phyloP scores from a whole-genome alignment of 2,888 invertebrate genomes.

The Pammene aurita region DNA sequence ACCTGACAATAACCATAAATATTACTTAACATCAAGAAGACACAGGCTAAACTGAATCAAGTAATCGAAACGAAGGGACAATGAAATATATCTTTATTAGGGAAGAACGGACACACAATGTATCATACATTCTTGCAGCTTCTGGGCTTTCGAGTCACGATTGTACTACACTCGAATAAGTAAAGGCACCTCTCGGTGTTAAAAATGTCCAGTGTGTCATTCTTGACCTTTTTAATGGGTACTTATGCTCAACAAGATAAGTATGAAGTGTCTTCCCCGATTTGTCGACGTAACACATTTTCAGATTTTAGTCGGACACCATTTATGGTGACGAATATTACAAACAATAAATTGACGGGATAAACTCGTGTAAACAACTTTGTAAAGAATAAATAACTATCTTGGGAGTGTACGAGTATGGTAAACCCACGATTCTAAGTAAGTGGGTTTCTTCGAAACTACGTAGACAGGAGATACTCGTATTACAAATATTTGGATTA shows the following conservation, averaged over 20 bases:
- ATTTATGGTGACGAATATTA: slow-evolving; percentile 2
- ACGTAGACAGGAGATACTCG: slow-evolving; percentile 20
- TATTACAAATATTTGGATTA: slow-evolving; percentile 33
- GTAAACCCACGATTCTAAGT: slow-evolving; percentile 36
- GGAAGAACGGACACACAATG: slow-evolving; percentile 36
- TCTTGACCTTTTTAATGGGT: slow-evolving; percentile 23
- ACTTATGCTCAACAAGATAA: slow-evolving; percentile 14
- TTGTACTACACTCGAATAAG: slow-evolving; percentile 8
- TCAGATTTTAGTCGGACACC: slow-evolving; percentile 15
- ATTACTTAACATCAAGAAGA: slow-evolving; percentile 13
- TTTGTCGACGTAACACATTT: slow-evolving; percentile 25
- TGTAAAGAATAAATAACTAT: slow-evolving; percentile 18
- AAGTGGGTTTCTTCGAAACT: slow-evolving; percentile 31
- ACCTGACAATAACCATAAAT: slow-evolving; percentile 19
- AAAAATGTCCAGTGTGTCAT: slow-evolving; percentile 25
- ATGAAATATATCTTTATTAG: slow-evolving; percentile 46
- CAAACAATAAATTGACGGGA: slow-evolving; percentile 3
- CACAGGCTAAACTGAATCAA: slow-evolving; percentile 6
- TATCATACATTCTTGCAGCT: slow-evolving; percentile 34
- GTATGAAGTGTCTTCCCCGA: slow-evolving; percentile 14
- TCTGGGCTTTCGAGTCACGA: slow-evolving; percentile 22
- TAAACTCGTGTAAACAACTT: slow-evolving; percentile 9
- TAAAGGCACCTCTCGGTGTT: slow-evolving; percentile 15
- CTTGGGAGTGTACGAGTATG: slow-evolving; percentile 17
- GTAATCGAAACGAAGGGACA: slow-evolving; percentile 30